phyloP scores from a whole-genome alignment of 2,113 vertebrate genomes.

The Labrus mixtus region DNA sequence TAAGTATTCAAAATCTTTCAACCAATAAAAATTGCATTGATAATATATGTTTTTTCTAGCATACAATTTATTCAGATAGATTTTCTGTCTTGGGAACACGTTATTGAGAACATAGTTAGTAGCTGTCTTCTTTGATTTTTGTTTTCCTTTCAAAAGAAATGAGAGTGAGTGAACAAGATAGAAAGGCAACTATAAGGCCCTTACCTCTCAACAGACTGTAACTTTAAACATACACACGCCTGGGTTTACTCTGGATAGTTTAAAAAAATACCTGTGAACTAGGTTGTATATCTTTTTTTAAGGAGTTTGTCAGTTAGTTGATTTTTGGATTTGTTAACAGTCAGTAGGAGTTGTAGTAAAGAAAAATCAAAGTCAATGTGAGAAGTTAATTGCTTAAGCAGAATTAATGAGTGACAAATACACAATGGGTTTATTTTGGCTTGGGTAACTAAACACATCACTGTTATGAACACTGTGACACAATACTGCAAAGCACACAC shows the following conservation, averaged over 20 bases:
- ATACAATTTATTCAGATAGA: background rate
- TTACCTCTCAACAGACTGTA: too few species aligned
- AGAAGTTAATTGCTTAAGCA: slow-evolving; percentile 1
- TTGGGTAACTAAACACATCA: slow-evolving; percentile 56
- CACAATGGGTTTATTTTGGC: slow-evolving; percentile 71
- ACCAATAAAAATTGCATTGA: background rate
- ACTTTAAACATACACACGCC: too few species aligned
- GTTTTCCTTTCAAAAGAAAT: background rate
- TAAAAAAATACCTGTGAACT: too few species aligned
- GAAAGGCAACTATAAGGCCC: background rate
- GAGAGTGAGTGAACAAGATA: background rate
- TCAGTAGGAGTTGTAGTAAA: too few species aligned
- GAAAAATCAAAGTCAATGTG: background rate
- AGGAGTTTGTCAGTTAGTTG: background rate
- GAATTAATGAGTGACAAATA: slow-evolving; percentile 36
- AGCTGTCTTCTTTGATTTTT: background rate
- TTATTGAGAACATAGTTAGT: background rate
- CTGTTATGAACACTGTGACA: slow-evolving; percentile 43
- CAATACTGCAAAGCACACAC: slow-evolving; percentile 41
- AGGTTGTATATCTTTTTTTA: background rate
- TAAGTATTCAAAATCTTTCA: background rate
- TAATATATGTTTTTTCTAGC: background rate
- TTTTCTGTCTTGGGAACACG: background rate
- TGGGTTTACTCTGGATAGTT: too few species aligned
- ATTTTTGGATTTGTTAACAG: background rate